Evolutionary conservation across 2,113 vertebrate species (phyloP), one percentile per base, ranked within the genome.

Genomic region (Neodon shergylaensis): DNA sequence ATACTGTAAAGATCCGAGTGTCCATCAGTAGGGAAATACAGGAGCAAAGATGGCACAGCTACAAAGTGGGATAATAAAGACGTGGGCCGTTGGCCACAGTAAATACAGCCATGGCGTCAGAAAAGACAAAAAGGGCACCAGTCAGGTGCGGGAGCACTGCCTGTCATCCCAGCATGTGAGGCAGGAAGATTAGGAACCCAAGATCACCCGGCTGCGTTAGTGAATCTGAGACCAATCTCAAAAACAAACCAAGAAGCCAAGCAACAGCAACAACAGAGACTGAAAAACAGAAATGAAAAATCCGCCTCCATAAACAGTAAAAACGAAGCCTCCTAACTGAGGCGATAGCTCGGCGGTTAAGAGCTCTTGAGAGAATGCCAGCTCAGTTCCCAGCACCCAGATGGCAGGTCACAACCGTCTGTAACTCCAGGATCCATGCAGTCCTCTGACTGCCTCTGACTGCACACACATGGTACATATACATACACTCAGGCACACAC

Each of bases 1-100:
- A 87, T 65, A 73, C 73, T 78, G 47, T 87, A 82, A 88, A 92
- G 52, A 72, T 65, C 79, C 33, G 82, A 61, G 16, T 76, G 58
- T 52, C 13, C 33, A 73, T 36, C 73, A 82, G 26, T 2, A 90
- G 84, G 39, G 33, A 92, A 78, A 95, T 39, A 54, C 3, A 70
- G 52, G 44, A 82, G 68, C 21, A 88, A 89, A 78, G 44, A 36
- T 42, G 28, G 52, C 19, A 26, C 28, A 82, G 49, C 22, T 22
- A 42, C n/a, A 58, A 86, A 77, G 83, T 26, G 44, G 22, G 44
- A 54, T 47, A 85, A 66, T n/a, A 47, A 24, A 47, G 72, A 77
- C 88, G 58, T 19, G 26, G 77, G 81, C 72, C 61, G 79, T 63
- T 66, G 28, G 33, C 28, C 5, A 36, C 9, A 88, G 49, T 54